Evolutionary conservation across 2,113 vertebrate species (phyloP).

Genomic region (Mola mola): DNA sequence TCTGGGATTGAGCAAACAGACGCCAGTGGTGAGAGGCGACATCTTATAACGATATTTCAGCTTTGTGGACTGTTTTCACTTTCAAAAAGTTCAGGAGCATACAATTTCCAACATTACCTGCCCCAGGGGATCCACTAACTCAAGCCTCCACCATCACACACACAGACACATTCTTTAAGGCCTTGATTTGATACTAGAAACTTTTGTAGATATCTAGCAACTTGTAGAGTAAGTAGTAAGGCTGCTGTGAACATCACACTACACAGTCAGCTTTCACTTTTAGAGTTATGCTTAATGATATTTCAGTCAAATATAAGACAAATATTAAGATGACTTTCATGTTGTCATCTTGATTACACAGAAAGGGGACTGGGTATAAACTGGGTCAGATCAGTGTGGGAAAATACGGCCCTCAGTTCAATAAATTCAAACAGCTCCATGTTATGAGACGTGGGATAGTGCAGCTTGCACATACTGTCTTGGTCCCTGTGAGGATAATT

Average conservation of each 20-base stretch:
- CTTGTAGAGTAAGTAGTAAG: constrained; percentile 11
- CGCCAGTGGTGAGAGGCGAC: constrained; percentile 44
- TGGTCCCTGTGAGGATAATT: constrained; percentile 77
- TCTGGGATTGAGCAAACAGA: constrained; percentile 75
- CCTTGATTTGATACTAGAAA: constrained; percentile 51
- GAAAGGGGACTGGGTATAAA: constrained; percentile 61
- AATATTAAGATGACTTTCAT: constrained; percentile 54
- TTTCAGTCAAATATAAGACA: constrained; percentile 48
- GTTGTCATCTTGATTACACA: constrained; percentile 57
- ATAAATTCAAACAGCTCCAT: constrained; percentile 77
- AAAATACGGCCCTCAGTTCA: constrained; percentile 75
- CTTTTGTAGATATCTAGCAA: constrained; percentile 16
- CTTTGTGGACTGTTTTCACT: constrained; percentile 72
- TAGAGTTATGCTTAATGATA: constrained; percentile 17
- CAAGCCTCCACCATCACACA: background rate
- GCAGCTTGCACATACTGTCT: constrained; percentile 75
- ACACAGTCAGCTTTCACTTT: constrained; percentile 20
- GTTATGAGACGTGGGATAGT: constrained; percentile 80
- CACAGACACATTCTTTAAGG: constrained; percentile 1
- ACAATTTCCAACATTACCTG: constrained; percentile 52
- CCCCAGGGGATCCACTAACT: constrained; percentile 50
- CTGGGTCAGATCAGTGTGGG: constrained; percentile 75
- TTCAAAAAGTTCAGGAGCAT: constrained; percentile 60
- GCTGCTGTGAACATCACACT: constrained; percentile 12
- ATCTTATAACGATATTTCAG: constrained; percentile 73